Base-by-base conservation (phyloP, 2,888 invertebrate genomes). In the Dolomedes plantarius region DNA sequence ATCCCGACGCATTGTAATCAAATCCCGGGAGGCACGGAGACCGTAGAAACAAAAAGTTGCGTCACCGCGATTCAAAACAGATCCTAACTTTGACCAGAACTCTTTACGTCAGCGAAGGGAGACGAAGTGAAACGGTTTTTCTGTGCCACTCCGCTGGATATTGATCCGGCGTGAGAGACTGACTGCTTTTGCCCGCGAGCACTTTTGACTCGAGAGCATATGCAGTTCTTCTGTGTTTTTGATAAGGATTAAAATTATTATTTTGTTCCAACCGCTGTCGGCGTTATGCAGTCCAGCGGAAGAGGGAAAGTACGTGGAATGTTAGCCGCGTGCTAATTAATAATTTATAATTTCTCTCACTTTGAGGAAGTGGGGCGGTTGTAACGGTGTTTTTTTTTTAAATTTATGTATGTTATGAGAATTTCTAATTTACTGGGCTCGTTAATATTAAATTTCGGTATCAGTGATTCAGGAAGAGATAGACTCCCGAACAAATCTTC, bases 71-170 rank as follows among this genome's bases (percentile, higher is more conserved):
- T 3, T 3, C 19, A 19, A 23, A 56, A n/a, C 19, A 23, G 5
- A 23, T 23, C 23, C 6, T 56, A 5, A 3, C 5, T 56, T 56
- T 19, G 19, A 56, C 9, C 5, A 23, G 83, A 23, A 73, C 77
- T 78, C 73, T 73, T 85, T 85, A 73, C 83, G 68, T 77, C 29
- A 29, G 80, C 76, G 82, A 64, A 68, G 72, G 56, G n/a, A 72
- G 67, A 62, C 29, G 32, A 64, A 56, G 83, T 83, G 77, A 65
- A 9, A 67, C 72, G 83, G 73, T 36, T 73, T 73, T 77, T 75
- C n/a, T 1, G 56, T 83, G 77, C 72, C 77, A 77, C 73, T 73
- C 83, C 83, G 77, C 83, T 41, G 77, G 39, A 19, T 77, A 64
- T 56, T 32, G 64, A 39, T 29, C 67, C 32, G 32, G 6, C 6